Conservation (phyloP, 1,140 invertebrate species). For the Bombus waltoni region DNA sequence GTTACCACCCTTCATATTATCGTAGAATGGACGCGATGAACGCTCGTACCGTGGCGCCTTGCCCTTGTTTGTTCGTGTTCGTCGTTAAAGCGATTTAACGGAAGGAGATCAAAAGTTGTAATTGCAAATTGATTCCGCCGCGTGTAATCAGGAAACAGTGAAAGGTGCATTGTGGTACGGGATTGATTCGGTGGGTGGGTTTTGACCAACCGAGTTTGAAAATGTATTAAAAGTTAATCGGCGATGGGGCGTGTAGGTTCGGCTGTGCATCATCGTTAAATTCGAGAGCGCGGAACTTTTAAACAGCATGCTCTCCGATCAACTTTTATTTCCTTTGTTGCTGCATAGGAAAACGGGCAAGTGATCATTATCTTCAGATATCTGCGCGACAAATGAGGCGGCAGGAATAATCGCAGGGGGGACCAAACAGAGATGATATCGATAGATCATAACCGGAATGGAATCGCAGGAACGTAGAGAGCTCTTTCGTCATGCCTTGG, state of each 20-base stretch:
- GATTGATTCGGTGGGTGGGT: not conserved
- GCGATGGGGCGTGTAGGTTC: not conserved
- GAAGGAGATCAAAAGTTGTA: not conserved
- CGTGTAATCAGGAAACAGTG: not conserved
- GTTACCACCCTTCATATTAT: slow-evolving; percentile 16
- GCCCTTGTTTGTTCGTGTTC: not conserved
- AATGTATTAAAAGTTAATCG: slow-evolving; percentile 20
- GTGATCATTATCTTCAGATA: slow-evolving; percentile 35
- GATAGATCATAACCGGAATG: slow-evolving; percentile 27
- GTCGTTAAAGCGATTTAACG: not conserved
- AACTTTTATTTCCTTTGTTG: slow-evolving; percentile 28
- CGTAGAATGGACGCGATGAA: not conserved
- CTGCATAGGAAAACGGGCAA: not conserved
- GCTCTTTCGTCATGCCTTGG: not conserved
- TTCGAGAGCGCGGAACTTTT: slow-evolving; percentile 12
- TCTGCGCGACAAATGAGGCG: slow-evolving; percentile 32
- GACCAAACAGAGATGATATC: slow-evolving; percentile 28
- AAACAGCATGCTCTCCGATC: slow-evolving; percentile 22
- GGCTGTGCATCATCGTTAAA: not conserved
- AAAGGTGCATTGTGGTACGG: not conserved
- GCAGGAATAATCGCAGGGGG: slow-evolving; percentile 23
- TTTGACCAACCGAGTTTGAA: slow-evolving; percentile 13
- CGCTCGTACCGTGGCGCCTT: not conserved
- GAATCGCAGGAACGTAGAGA: not conserved
- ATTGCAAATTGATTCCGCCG: slow-evolving; percentile 5